Conservation (phyloP, 2,888 invertebrate species). For the Drosophila aldrichi region DNA sequence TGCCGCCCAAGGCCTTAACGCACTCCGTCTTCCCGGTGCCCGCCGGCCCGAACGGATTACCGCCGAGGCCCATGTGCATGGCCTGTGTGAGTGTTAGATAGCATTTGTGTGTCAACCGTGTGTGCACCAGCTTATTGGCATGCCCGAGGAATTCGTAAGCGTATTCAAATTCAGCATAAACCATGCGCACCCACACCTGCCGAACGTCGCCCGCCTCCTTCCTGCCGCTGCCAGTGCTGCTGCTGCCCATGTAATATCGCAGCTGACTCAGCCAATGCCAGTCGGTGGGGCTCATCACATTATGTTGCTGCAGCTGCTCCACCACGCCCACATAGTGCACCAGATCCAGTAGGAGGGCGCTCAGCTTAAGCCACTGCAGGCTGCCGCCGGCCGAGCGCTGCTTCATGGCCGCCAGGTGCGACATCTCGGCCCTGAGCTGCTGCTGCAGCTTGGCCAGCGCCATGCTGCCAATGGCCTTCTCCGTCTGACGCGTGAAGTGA, state of each 20-base stretch:
- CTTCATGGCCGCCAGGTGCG: constrained; percentile 79
- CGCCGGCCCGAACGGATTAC: constrained; percentile 99
- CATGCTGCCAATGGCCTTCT: constrained; percentile 91
- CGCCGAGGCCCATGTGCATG: constrained; percentile 97
- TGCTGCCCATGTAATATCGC: constrained; percentile 88
- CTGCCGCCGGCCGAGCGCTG: constrained; percentile 83
- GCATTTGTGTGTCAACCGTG: constrained; percentile 98
- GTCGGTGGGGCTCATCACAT: constrained; percentile 89
- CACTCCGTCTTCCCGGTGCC: constrained; percentile 99
- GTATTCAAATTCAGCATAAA: constrained; percentile 96
- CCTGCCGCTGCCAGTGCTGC: not conserved
- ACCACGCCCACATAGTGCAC: constrained; percentile 95
- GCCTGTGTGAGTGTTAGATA: constrained; percentile 98
- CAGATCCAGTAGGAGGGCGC: constrained; percentile 96
- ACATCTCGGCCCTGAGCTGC: constrained; percentile 85
- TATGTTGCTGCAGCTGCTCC: constrained; percentile 90
- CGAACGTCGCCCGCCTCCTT: constrained; percentile 25
- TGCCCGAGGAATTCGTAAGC: constrained; percentile 99
- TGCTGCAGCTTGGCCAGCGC: constrained; percentile 87
- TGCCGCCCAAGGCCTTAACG: constrained; percentile 96
- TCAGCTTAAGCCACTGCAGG: constrained; percentile 93
- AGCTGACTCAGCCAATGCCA: constrained; percentile 99
- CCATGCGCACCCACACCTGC: constrained; percentile 90
- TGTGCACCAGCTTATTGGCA: constrained; percentile 96
- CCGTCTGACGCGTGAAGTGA: constrained; percentile 93